Percentiles rank a stretch among this genome's conserved stretches.
Evolutionary conservation across 2,888 invertebrate species (phyloP).

Genomic region (Acleris sparsana): DNA sequence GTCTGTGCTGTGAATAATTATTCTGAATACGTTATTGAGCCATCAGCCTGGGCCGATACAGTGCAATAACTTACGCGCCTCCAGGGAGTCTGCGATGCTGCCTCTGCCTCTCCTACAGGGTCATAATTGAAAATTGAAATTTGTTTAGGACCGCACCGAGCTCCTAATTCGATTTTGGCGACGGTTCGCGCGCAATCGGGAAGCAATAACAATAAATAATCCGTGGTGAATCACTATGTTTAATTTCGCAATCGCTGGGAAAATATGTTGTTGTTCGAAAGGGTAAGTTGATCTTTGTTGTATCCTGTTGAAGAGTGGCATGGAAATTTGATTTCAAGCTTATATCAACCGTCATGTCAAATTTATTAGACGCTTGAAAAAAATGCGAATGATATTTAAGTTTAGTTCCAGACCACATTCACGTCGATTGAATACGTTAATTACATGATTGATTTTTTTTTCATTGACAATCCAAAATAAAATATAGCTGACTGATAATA

Average conservation of each 20-base stretch:
- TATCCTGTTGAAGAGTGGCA: slow-evolving; percentile 2
- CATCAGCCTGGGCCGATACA: slow-evolving; percentile 56
- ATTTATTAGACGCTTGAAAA: background rate
- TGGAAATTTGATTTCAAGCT: slow-evolving; percentile 1
- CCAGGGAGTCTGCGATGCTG: slow-evolving; percentile 61
- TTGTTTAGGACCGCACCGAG: slow-evolving; percentile 77
- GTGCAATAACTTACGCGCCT: slow-evolving; percentile 75
- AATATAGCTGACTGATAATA: slow-evolving; percentile 1
- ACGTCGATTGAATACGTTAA: slow-evolving; percentile 2
- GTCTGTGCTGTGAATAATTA: slow-evolving; percentile 65
- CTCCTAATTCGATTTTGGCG: slow-evolving; percentile 75
- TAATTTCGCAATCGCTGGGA: slow-evolving; percentile 54
- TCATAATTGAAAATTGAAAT: slow-evolving; percentile 82
- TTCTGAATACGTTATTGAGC: slow-evolving; percentile 76
- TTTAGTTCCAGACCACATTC: slow-evolving; percentile 8
- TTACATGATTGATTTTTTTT: slow-evolving; percentile 14
- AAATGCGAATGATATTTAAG: background rate
- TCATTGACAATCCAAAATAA: background rate
- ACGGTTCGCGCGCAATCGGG: slow-evolving; percentile 67
- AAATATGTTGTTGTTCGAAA: slow-evolving; percentile 42
- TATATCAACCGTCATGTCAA: background rate
- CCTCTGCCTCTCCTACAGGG: slow-evolving; percentile 60
- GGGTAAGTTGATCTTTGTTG: slow-evolving; percentile 23
- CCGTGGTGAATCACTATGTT: slow-evolving; percentile 59
- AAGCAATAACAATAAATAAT: slow-evolving; percentile 75